Base-by-base conservation (phyloP, 2,888 invertebrate species). In the Chymomyza amoena region DNA sequence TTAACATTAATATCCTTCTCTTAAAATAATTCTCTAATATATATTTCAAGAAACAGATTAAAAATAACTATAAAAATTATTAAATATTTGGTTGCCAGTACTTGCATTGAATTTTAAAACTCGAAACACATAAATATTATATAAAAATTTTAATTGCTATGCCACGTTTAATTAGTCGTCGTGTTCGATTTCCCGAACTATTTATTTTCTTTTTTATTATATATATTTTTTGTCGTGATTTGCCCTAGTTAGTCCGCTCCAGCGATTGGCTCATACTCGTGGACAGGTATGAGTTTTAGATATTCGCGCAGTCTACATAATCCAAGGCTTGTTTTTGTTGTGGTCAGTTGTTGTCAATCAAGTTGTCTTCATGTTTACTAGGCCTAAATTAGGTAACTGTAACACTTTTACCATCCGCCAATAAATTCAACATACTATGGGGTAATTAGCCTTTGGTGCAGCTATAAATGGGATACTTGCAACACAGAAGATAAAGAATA, bases 81-180 rank as follows among this genome's bases (percentile, higher is more conserved):
- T 25, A 25, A 25, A 25, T 25, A 25, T 25, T 25, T 25, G 25
- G 25, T 25, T 25, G 25, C 4, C 25, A 25, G 25, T 25, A 4
- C 25, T 25, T 25, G 25, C 25, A 2, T 25, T 25, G 25, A 25
- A 25, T 25, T 5, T 32, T 5, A 5, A 32, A 32, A 0, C 4
- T 32, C 4, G 0, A 32, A 1, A 1, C 7, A 45, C 39, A 45
- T 15, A 45, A 45, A 45, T 45, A 45, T 13, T 45, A 15, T 13
- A 45, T 45, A 45, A 45, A 32, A 67, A 57, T 62, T 50, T 51
- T 62, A 67, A 67, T 62, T 67, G 54, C 45, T n/a, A n/a, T 25
- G 67, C 9, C 39, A 51, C 50, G 16, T 50, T 67, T 67, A 67
- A 67, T 67, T 67, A 67, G 67, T 67, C 62, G 56, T 62, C 57